Conservation (phyloP, 1,140 invertebrate genomes). For the Leptestheria dahalacensis region DNA sequence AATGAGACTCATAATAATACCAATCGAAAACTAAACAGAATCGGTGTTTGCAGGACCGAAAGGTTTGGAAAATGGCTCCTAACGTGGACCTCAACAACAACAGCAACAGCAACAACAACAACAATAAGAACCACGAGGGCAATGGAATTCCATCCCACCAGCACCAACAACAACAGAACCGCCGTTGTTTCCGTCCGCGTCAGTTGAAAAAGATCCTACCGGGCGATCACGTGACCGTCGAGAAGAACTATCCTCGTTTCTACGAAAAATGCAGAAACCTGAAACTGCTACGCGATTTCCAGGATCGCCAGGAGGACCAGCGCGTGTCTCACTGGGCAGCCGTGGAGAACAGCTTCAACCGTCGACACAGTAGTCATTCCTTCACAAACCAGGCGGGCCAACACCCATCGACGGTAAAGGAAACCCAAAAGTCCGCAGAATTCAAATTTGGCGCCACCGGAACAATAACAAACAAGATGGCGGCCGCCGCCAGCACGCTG, state of each 20-base stretch:
- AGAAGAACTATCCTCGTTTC: conserved; percentile 6
- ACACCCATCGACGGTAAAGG: too few relatives aligned
- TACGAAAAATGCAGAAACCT: conserved; percentile 7
- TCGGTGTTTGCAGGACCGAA: too few relatives aligned
- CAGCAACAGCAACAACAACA: too few relatives aligned
- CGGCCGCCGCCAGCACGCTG: background rate
- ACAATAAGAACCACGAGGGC: too few relatives aligned
- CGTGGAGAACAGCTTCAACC: background rate
- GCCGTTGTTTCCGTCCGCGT: background rate
- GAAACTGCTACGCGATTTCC: background rate
- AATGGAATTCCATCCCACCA: too few relatives aligned
- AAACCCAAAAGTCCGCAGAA: too few relatives aligned
- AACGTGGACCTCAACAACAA: too few relatives aligned
- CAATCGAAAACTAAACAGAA: too few relatives aligned
- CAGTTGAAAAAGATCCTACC: conserved; percentile 7
- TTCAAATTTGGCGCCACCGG: too few relatives aligned
- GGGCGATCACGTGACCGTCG: background rate
- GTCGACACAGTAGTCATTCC: background rate
- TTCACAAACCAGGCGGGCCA: background rate
- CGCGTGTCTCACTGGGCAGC: background rate
- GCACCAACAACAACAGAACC: background rate
- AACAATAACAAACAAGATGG: too few relatives aligned
- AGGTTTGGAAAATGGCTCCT: too few relatives aligned
- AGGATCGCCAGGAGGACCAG: conserved; percentile 1
- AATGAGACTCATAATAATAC: too few relatives aligned